A percentile compares a stretch with the other conserved stretches of the same genome.
Conservation (phyloP, 53 echinoderm and acorn worm genomes). For the Echinometra lucunter region DNA sequence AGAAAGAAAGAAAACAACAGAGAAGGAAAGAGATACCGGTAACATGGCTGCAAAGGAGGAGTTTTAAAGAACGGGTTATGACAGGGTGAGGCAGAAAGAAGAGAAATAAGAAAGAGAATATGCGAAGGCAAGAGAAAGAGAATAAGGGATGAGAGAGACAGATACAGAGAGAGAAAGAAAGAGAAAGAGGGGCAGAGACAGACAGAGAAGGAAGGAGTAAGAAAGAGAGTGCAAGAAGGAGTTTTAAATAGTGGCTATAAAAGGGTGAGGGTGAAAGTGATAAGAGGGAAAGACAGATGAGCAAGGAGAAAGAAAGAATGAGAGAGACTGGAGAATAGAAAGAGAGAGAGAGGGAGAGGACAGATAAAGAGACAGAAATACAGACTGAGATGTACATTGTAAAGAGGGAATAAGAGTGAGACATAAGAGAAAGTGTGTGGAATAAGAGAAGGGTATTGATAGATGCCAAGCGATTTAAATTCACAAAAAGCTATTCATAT, state of each 20-base stretch:
- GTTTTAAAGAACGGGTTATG: no score
- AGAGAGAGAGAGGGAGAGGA: not conserved
- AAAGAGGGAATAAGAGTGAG: not conserved
- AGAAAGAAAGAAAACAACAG: no score
- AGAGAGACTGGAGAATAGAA: not conserved
- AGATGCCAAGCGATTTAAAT: constrained; percentile 29
- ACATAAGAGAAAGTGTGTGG: not conserved
- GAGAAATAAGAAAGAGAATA: no score
- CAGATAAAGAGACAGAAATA: not conserved
- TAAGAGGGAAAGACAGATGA: not conserved
- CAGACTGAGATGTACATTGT: no score
- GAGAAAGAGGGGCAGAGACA: no score
- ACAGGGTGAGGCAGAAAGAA: no score
- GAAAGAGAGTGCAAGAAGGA: no score
- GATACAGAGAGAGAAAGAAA: not conserved
- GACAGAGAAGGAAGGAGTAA: no score
- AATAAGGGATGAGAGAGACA: not conserved
- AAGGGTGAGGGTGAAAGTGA: no score
- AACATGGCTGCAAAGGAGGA: no score
- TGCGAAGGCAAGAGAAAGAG: not conserved
- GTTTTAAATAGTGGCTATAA: no score
- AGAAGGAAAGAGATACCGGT: no score
- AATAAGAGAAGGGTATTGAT: constrained; percentile 8
- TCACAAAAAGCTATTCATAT: constrained; percentile 16
- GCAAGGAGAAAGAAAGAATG: not conserved